phyloP scores from a whole-genome alignment of 2,797 vertebrate species.

The Lagocephalus sceleratus region DNA sequence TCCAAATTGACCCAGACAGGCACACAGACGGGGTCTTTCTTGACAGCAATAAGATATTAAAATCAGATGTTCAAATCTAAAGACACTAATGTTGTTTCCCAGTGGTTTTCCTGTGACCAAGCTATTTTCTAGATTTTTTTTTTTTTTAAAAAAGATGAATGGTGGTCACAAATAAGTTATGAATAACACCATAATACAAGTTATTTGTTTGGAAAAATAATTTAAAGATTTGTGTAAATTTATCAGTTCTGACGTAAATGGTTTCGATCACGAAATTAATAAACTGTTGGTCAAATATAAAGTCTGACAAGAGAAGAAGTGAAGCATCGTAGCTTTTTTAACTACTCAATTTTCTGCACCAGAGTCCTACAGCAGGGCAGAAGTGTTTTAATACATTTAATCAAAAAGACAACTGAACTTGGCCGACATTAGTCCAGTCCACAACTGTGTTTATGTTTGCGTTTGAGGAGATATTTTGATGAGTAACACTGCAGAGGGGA shows the following conservation, averaged over 20 bases:
- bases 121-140: neutral
- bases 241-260: too few relatives aligned
- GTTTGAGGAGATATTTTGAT: constrained; percentile 5
- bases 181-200: neutral
- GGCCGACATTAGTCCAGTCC: too few relatives aligned
- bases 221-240: too few relatives aligned
- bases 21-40: constrained; percentile 40
- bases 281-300: too few relatives aligned
- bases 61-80: constrained; percentile 34
- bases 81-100: constrained; percentile 14
- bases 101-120: constrained; percentile 28
- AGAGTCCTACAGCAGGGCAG: too few relatives aligned
- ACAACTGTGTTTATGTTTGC: neutral
- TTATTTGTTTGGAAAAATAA: constrained; percentile 6
- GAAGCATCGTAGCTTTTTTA: too few relatives aligned
- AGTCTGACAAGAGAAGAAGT: too few relatives aligned
- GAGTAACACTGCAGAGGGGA: neutral
- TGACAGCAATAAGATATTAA: constrained; percentile 48
- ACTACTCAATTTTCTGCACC: neutral
- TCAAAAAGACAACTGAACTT: too few relatives aligned
- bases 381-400: too few relatives aligned
- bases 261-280: too few relatives aligned
- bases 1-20: constrained; percentile 58
- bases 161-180: neutral
- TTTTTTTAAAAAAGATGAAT: constrained; percentile 23